Conservation (phyloP, 2,888 invertebrate genomes). For the Tiphia femorata region DNA sequence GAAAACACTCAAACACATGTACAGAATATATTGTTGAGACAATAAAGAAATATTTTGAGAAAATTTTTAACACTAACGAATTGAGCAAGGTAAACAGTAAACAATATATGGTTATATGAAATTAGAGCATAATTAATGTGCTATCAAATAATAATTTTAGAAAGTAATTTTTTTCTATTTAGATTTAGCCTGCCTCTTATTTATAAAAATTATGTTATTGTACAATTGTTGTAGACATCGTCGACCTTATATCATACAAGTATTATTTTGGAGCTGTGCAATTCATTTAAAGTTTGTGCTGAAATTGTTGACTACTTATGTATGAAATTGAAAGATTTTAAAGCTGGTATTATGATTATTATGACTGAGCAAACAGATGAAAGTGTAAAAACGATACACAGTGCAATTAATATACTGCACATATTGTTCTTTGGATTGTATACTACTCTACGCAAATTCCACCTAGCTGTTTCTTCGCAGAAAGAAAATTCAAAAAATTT, state of each 20-base stretch:
- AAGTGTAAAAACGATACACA: neutral
- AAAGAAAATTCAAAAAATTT: constrained; percentile 2
- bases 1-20: constrained; percentile 20
- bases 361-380: neutral
- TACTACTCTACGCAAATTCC: constrained; percentile 25
- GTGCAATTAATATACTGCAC: constrained; percentile 16
- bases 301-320: constrained; percentile 26
- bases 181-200: neutral
- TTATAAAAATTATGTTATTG: neutral
- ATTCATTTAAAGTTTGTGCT: constrained; percentile 25
- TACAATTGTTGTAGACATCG: constrained; percentile 22
- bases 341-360: neutral
- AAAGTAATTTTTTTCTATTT: neutral
- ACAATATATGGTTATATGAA: neutral
- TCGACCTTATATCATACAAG: constrained; percentile 24
- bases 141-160: neutral
- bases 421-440: constrained; percentile 26
- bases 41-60: constrained; percentile 9
- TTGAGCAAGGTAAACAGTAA: constrained; percentile 22
- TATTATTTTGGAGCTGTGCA: constrained; percentile 38
- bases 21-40: constrained; percentile 14
- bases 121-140: no score
- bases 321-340: constrained; percentile 12
- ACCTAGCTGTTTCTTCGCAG: neutral
- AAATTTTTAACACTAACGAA: neutral